These are phyloP conservation scores for Amblyraja radiata DNA, from an alignment of 2,797 vertebrate genomes.

Conservation along the genomic window DNA sequence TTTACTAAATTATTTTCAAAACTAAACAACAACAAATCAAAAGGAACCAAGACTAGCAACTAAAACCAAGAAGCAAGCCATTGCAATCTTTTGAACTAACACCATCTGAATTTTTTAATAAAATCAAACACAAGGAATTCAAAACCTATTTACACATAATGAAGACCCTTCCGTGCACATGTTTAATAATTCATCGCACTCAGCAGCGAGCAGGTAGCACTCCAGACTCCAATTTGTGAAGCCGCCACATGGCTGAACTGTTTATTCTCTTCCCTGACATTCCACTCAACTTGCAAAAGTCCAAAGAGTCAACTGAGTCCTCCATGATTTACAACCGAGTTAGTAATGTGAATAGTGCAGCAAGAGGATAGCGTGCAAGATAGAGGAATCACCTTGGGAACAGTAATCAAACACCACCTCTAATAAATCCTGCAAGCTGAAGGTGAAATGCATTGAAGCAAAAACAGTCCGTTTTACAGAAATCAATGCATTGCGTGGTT, in stretches of 20 bases:
- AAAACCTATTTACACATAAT: background rate
- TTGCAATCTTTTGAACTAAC: background rate
- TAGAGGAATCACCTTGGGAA: background rate
- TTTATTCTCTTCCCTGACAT: background rate
- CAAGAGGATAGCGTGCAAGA: background rate
- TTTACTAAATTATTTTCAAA: no score
- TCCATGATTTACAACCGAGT: background rate
- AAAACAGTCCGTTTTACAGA: background rate
- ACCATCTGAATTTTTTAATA: background rate
- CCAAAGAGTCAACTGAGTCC: background rate
- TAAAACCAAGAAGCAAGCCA: background rate
- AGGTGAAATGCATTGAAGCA: conserved; percentile 8
- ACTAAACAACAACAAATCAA: background rate
- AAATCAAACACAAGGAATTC: background rate
- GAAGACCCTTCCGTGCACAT: background rate
- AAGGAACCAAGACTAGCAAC: background rate
- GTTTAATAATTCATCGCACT: background rate
- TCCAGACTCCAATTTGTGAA: background rate
- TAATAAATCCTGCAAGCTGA: background rate
- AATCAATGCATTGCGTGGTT: conserved; percentile 6
- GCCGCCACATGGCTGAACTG: background rate
- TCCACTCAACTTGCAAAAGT: background rate
- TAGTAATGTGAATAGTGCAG: background rate
- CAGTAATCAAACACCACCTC: conserved; percentile 8
- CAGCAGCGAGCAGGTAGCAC: background rate